A percentile compares a stretch with the other conserved stretches of the same genome.
Evolutionary conservation across 2,888 invertebrate genomes (phyloP).

Genomic region (Hypercompe scribonia): DNA sequence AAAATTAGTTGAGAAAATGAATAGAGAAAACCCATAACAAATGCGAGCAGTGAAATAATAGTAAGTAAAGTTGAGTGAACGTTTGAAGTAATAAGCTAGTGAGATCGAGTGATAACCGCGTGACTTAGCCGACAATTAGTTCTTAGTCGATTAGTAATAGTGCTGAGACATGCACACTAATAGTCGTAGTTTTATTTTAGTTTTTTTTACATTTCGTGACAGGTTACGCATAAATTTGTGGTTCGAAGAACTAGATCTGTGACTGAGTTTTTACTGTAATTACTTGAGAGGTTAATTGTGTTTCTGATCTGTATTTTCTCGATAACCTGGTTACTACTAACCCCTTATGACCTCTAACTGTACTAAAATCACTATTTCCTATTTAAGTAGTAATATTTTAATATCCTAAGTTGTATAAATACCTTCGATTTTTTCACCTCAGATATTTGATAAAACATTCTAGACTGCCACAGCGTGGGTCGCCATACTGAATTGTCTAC

Average conservation of each 20-base stretch:
- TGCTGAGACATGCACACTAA: slow-evolving; percentile 30
- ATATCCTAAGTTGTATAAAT: no score
- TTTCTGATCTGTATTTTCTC: background rate
- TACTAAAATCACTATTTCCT: background rate
- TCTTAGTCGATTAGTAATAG: slow-evolving; percentile 33
- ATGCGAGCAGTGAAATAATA: background rate
- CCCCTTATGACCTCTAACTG: background rate
- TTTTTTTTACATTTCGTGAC: slow-evolving; percentile 11
- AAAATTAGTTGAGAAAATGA: background rate
- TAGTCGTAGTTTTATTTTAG: slow-evolving; percentile 9
- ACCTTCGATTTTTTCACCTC: no score
- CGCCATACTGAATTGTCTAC: no score
- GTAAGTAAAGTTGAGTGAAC: background rate
- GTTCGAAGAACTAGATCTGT: background rate
- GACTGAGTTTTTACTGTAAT: slow-evolving; percentile 16
- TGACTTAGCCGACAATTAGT: slow-evolving; percentile 22
- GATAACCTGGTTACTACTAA: background rate
- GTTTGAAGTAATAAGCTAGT: slow-evolving; percentile 21
- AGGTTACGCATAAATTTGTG: slow-evolving; percentile 20
- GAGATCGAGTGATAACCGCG: slow-evolving; percentile 35
- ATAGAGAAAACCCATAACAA: background rate
- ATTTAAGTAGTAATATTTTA: no score
- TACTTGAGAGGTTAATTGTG: background rate
- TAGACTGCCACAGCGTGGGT: no score
- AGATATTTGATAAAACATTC: no score